Evolutionary conservation across 2,113 vertebrate species (phyloP), one percentile per base, ranked within the genome.

Genomic region (Dinomys branickii): DNA sequence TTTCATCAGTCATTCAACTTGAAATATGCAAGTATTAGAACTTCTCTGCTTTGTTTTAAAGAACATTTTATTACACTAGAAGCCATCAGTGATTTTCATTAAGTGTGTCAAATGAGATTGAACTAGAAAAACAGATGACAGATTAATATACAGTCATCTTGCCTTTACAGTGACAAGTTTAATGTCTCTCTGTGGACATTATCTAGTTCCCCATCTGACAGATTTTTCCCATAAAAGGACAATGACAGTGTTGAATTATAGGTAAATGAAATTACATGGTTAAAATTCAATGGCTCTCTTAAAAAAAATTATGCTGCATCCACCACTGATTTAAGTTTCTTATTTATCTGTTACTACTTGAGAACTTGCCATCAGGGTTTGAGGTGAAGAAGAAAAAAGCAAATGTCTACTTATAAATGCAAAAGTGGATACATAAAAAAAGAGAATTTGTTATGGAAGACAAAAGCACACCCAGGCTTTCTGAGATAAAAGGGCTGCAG

Each of bases 31-130:
- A 92, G 54, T 44, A 73, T 84, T 91, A 94, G 38, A 89, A 96
- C 20, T 65, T 82, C 47, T 85, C 67, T 94, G 28, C 54, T 96
- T 90, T 73, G 26, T 90, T 96, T 97, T 24, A 94, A 83, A 92
- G 80, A 92, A 82, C 47, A 56, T 38, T 92, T 97, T 41, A 91
- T 80, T 73, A 82, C 52, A 24, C 83, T 56, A 94, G 86, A 93
- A 97, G 90, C 82, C 90, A 38, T 28, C 44, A 78, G 58, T 44
- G 85, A 65, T 96, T 98, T 98, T 96, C 94, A 97, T 83, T 8
- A 97, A 97, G 90, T 80, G 59, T 80, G 92, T 94, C 94, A 98
- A 97, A 97, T 96, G 75, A 97, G 86, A 77, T 35, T 81, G 97
- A 94, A 61, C 19, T 88, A 82, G 92, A 91, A 85, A 94, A 96